phyloP scores from a whole-genome alignment of 2,888 invertebrate species.

The Hydroisotoma schaefferi region DNA sequence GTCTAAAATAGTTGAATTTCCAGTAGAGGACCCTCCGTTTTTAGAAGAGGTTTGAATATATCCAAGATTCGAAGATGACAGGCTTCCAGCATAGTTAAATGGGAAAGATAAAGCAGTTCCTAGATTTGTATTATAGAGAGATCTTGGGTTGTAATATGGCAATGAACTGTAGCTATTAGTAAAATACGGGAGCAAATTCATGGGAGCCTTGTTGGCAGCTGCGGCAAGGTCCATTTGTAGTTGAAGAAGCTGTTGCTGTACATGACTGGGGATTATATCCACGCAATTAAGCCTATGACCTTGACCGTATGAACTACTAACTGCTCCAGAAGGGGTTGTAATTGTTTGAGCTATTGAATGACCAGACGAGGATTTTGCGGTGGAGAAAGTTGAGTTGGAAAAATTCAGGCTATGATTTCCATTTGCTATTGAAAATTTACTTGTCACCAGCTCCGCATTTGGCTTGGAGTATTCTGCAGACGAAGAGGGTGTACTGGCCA shows the following conservation, averaged over 20 bases:
- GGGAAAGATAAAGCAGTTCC: too few relatives aligned
- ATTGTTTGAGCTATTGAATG: not conserved
- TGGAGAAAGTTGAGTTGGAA: not conserved
- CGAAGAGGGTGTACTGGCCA: not conserved
- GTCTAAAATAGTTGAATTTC: too few relatives aligned
- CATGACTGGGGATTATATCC: not conserved
- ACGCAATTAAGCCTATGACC: not conserved
- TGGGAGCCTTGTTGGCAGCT: not conserved
- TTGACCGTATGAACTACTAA: not conserved
- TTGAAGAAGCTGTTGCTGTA: not conserved
- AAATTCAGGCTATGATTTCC: not conserved
- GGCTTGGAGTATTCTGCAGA: not conserved
- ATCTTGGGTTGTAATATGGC: constrained; percentile 19
- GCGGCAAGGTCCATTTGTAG: constrained; percentile 7
- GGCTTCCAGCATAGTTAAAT: constrained; percentile 12
- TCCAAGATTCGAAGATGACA: too few relatives aligned
- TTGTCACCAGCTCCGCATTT: not conserved
- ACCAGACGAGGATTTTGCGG: not conserved
- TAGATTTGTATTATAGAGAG: not conserved
- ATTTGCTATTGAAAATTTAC: not conserved
- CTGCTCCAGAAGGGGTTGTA: constrained; percentile 8
- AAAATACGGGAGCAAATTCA: constrained; percentile 26
- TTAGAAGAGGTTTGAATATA: too few relatives aligned
- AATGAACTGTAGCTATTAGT: constrained; percentile 31
- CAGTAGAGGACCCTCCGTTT: too few relatives aligned